These are phyloP conservation scores for Platygyra sinensis DNA, from an alignment of 64 coral and sea anemone genomes.

Conservation along the genomic window DNA sequence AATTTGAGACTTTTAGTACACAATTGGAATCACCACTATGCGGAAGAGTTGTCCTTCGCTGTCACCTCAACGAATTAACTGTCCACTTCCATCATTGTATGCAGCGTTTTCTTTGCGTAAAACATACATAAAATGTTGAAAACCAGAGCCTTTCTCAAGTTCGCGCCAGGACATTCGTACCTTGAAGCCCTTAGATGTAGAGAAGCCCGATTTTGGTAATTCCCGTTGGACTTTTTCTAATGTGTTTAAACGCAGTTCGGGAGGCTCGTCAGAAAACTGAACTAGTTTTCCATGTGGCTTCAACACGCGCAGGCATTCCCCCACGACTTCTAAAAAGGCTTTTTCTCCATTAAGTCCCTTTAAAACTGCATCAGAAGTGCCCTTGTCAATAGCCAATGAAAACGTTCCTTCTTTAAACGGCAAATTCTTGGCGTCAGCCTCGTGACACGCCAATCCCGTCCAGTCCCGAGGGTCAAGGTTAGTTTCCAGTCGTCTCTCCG, in stretches of 20 bases:
- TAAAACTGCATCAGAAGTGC: constrained; percentile 81
- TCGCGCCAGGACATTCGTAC: constrained; percentile 2
- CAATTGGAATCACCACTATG: no score
- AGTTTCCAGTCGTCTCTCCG: not conserved
- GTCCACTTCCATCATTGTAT: not conserved
- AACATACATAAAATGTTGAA: constrained; percentile 50
- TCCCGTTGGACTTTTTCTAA: constrained; percentile 37
- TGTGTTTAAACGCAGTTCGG: constrained; percentile 62
- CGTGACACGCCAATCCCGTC: constrained; percentile 35
- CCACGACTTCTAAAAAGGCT: constrained; percentile 51
- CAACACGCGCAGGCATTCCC: constrained; percentile 63
- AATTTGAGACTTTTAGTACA: no score
- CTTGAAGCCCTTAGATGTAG: not conserved
- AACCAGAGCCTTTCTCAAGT: not conserved
- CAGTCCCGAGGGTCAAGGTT: not conserved
- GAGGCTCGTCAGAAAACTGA: constrained; percentile 79
- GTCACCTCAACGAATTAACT: no score
- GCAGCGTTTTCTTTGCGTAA: not conserved
- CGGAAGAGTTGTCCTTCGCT: no score
- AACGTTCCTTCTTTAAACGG: constrained; percentile 62
- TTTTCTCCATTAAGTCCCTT: constrained; percentile 54
- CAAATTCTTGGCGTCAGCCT: constrained; percentile 57
- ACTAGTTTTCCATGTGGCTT: constrained; percentile 58
- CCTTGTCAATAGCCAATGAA: constrained; percentile 73
- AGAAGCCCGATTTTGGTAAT: not conserved